Base-by-base conservation (phyloP, 2,888 invertebrate genomes). In the Reticulitermes lucifugus region DNA sequence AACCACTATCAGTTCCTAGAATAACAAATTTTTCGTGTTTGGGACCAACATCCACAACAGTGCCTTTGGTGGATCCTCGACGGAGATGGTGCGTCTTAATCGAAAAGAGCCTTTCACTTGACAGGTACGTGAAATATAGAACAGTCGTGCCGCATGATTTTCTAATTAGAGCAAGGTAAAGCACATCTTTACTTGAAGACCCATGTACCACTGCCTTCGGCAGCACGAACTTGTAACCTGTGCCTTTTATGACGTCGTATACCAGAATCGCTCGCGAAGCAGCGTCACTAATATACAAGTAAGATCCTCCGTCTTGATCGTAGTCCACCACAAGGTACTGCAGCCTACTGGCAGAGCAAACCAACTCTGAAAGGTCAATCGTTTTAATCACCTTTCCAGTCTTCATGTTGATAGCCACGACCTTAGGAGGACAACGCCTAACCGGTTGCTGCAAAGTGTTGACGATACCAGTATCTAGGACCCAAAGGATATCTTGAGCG, bases 241-340 rank as follows among this genome's bases (percentile, higher is more conserved):
- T 92, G 86, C 92, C 93, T 4, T 92, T 92, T 18, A 93, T 91
- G 5, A 94, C 92, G 89, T 96, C 95, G 88, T 94, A 94, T 0
- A 96, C 95, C 14, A 95, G 91, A 81, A 95, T 93, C 22, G 94
- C 93, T 14, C 95, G 92, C 71, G 94, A 93, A 0, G 94, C 93
- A 0, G 96, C 95, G 89, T 96, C 96, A 71, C 94, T 94, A 29
- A 95, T 91, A 89, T 95, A 94, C 90, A 87, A 90, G 83, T 86
- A 89, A 18, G 87, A 85, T 25, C 89, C 89, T 3, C 93, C 94
- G 85, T 93, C 93, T 21, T 92, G 89, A 0, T 92, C 92, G 89
- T 95, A 94, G 88, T 96, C 96, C 5, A 94, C 93, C 0, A 93
- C 93, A 73, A 96, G 89, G 88, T 95, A 95, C 89, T 96, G 96